phyloP scores from a whole-genome alignment of 2,113 vertebrate genomes.

The Callaeas wilsoni region DNA sequence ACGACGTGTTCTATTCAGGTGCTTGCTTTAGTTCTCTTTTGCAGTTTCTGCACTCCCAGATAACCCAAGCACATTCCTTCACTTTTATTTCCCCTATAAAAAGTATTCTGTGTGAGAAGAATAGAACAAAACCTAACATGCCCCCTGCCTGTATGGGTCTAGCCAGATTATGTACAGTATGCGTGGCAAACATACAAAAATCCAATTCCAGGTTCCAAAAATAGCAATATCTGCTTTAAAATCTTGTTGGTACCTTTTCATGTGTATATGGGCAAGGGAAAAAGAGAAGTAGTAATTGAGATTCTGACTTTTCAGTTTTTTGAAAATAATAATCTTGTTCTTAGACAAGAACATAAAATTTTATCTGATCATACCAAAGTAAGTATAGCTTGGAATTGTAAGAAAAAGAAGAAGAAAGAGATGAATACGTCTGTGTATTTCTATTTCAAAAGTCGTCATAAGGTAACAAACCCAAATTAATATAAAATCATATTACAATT shows the following conservation, averaged over 20 bases:
- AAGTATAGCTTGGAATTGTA: background rate
- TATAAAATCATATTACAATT: background rate
- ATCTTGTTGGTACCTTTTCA: background rate
- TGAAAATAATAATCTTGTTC: background rate
- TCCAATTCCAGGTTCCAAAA: background rate
- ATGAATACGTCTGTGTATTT: background rate
- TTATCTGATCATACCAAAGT: background rate
- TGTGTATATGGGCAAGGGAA: background rate
- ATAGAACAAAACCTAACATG: background rate
- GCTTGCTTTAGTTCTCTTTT: background rate
- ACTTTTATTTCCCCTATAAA: background rate
- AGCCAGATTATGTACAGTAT: background rate
- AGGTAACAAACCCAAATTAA: background rate
- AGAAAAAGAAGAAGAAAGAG: background rate
- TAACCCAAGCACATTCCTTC: background rate
- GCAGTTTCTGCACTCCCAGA: background rate
- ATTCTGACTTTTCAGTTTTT: background rate
- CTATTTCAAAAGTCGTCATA: background rate
- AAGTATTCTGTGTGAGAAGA: background rate
- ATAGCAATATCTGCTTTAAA: background rate
- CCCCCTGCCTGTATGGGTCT: background rate
- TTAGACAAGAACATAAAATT: background rate
- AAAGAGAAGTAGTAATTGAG: background rate
- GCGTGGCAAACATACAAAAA: background rate
- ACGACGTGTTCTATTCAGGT: background rate